A percentile compares a stretch with the other conserved stretches of the same genome.
These are phyloP conservation scores for Brenthis daphne DNA, from an alignment of 2,888 invertebrate species.

Conservation along the genomic window DNA sequence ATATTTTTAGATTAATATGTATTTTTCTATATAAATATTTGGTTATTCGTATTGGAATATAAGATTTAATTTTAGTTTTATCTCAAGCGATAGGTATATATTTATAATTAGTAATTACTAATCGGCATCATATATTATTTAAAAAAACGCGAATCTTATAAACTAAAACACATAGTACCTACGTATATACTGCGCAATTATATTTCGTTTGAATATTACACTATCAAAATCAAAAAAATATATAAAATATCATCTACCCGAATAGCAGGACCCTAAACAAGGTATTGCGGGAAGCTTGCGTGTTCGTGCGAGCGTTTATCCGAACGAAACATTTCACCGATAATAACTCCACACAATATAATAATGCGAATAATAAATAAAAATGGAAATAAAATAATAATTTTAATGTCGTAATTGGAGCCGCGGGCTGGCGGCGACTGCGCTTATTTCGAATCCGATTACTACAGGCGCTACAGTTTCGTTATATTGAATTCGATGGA, in stretches of 20 bases:
- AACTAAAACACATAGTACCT: too few species aligned
- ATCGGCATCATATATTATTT: too few species aligned
- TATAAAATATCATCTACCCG: conserved; percentile 15
- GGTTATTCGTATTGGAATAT: too few species aligned
- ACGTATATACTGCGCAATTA: too few species aligned
- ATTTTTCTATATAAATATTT: too few species aligned
- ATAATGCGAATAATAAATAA: conserved; percentile 83
- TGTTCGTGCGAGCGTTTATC: conserved; percentile 76
- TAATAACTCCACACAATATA: conserved; percentile 83
- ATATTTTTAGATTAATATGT: too few species aligned
- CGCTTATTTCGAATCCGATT: conserved; percentile 60
- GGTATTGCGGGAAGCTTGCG: conserved; percentile 64
- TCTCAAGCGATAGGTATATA: too few species aligned
- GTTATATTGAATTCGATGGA: conserved; percentile 68
- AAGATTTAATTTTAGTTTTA: too few species aligned
- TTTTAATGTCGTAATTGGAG: conserved; percentile 81
- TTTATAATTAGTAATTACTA: too few species aligned
- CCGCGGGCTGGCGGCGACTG: conserved; percentile 61
- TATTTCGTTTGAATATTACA: not conserved
- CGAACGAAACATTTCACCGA: conserved; percentile 82
- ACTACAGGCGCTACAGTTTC: conserved; percentile 50
- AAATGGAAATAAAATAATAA: conserved; percentile 82
- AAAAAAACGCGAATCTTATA: too few species aligned
- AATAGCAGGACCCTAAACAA: conserved; percentile 58
- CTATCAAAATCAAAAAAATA: not conserved